These are phyloP conservation scores for Tamandua tetradactyla DNA, from an alignment of 2,797 vertebrate species.

Conservation along the genomic window DNA sequence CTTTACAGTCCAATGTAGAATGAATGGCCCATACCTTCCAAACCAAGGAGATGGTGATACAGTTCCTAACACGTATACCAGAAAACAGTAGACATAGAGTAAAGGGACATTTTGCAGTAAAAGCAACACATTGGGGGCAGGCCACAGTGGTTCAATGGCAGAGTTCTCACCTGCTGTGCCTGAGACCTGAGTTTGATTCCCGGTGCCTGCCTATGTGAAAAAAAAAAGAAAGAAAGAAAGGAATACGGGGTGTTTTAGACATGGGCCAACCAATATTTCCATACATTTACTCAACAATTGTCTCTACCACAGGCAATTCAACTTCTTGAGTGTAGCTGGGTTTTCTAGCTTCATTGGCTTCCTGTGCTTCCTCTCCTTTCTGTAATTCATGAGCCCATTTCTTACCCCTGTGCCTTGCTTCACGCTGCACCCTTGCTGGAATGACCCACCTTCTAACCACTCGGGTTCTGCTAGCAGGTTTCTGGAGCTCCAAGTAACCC, in stretches of 20 bases:
- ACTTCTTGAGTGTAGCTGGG: no score
- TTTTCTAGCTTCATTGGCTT: neutral
- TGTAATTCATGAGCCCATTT: neutral
- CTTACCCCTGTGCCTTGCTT: fast-evolving
- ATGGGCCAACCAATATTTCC: neutral
- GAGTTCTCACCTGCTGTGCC: no score
- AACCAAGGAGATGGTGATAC: no score
- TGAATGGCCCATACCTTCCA: no score
- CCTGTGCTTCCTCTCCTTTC: neutral
- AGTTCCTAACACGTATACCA: neutral
- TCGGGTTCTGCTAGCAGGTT: neutral
- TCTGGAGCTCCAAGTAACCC: neutral
- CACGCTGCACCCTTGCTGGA: neutral
- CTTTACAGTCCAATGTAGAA: neutral
- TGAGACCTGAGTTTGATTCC: no score
- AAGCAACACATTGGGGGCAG: no score
- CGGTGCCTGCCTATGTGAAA: no score
- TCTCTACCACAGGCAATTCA: no score
- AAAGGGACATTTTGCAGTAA: neutral
- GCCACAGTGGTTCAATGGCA: no score
- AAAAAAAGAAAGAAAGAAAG: no score
- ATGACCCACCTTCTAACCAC: no score
- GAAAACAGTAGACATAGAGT: neutral
- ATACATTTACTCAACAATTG: fast-evolving
- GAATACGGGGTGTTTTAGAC: neutral